Conservation (phyloP, 1,140 invertebrate species). For the Drosophila hydei region DNA sequence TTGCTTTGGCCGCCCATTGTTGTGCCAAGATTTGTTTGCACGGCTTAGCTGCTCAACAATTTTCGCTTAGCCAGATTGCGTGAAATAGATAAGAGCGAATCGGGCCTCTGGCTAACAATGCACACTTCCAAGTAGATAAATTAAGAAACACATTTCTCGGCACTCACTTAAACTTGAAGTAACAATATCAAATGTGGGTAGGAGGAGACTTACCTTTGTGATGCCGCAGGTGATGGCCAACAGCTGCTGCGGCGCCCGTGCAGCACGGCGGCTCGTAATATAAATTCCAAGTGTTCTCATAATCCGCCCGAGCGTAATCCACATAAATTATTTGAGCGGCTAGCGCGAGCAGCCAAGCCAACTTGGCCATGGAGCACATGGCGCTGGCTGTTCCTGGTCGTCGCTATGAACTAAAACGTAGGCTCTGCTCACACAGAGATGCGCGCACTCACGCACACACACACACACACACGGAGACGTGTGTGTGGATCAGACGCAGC, state of each 20-base stretch:
- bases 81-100: conserved; percentile 24
- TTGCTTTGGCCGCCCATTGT: conserved; percentile 26
- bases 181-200: conserved; percentile 3
- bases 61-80: conserved; percentile 47
- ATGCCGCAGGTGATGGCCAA: conserved; percentile 85
- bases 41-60: conserved; percentile 43
- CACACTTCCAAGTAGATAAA: neutral
- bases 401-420: neutral
- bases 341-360: conserved; percentile 57
- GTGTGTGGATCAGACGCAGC: neutral
- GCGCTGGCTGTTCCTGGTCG: neutral
- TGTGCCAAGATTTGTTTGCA: conserved; percentile 25
- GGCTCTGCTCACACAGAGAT: neutral
- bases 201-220: conserved; percentile 85
- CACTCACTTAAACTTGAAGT: conserved; percentile 41
- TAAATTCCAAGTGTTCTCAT: conserved; percentile 87
- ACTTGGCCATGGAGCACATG: conserved; percentile 49
- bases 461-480: conserved; percentile 7
- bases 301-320: conserved; percentile 82
- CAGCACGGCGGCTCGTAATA: conserved; percentile 87
- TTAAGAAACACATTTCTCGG: neutral
- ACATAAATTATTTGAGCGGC: conserved; percentile 66
- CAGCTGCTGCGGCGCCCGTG: conserved; percentile 76
- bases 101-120: neutral
- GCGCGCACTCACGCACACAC: neutral